Evolutionary conservation across 2,113 vertebrate species (phyloP).

Genomic region (Bujurquina vittata): DNA sequence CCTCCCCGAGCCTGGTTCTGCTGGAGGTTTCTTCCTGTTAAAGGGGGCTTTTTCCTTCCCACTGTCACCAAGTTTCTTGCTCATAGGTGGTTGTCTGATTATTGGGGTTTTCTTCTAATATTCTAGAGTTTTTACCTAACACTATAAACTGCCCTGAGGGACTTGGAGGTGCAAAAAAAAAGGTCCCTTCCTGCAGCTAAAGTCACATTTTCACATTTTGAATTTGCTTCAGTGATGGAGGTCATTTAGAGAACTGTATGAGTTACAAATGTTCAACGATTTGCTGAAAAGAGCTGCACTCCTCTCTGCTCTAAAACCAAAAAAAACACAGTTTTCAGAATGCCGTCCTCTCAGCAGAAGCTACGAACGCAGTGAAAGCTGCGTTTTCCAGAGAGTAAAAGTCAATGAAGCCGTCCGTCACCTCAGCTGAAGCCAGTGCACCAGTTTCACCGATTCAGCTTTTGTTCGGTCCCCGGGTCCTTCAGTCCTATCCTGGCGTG

Average conservation of each 20-base stretch:
- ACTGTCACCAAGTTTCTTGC: neutral
- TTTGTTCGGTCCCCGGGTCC: neutral
- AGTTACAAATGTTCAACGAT: accelerated
- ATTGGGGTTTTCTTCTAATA: neutral
- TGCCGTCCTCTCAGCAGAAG: neutral
- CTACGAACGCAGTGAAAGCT: neutral
- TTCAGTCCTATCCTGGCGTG: neutral
- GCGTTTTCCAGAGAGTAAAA: neutral
- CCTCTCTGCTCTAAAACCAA: too few relatives aligned
- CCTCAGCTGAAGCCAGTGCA: neutral
- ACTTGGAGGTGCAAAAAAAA: neutral
- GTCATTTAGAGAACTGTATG: neutral
- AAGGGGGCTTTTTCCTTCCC: neutral
- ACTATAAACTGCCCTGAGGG: neutral
- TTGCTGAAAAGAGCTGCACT: neutral
- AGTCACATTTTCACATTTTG: neutral
- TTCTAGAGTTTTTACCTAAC: neutral
- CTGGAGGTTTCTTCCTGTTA: too few relatives aligned
- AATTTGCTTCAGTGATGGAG: neutral
- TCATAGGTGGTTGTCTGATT: neutral
- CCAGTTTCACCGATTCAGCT: neutral
- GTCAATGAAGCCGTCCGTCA: neutral
- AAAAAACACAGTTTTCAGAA: neutral
- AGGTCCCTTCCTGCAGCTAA: neutral
- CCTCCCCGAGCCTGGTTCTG: too few relatives aligned